phyloP scores from a whole-genome alignment of 2,888 invertebrate species.

The Synanthedon formicaeformis region DNA sequence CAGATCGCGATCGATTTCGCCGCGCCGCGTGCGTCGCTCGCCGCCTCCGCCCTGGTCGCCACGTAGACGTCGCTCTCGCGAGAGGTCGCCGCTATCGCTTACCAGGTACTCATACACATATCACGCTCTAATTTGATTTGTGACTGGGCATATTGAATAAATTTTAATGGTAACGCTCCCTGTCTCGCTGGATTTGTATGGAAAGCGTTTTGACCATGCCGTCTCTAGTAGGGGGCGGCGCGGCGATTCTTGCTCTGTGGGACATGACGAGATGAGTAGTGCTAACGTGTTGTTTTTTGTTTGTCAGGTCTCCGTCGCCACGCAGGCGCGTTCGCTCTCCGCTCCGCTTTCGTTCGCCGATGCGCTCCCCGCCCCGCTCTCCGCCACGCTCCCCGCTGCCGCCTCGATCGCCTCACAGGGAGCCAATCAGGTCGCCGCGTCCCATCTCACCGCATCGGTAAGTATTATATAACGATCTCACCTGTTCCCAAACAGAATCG shows the following conservation, averaged over 20 bases:
- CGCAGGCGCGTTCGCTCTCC: constrained; percentile 61
- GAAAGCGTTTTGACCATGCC: no score
- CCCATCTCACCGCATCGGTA: constrained; percentile 45
- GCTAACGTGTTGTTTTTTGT: not conserved
- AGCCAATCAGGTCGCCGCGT: constrained; percentile 22
- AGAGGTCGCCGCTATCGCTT: constrained; percentile 45
- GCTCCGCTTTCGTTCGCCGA: constrained; percentile 59
- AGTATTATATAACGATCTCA: constrained; percentile 6
- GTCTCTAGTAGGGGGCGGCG: no score
- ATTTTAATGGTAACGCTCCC: no score
- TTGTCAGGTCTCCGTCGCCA: constrained; percentile 50
- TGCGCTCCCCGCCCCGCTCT: constrained; percentile 32
- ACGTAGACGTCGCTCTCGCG: constrained; percentile 45
- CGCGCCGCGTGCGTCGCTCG: constrained; percentile 60
- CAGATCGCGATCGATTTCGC: constrained; percentile 77
- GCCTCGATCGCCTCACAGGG: constrained; percentile 18
- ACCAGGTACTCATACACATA: constrained; percentile 33
- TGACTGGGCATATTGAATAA: no score
- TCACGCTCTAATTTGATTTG: no score
- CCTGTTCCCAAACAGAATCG: no score
- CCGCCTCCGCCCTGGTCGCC: constrained; percentile 49
- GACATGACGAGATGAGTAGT: not conserved
- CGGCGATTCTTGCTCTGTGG: no score
- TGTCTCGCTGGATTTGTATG: no score
- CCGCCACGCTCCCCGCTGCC: constrained; percentile 22